phyloP scores from a whole-genome alignment of 2,113 vertebrate species.

The Cheirogaleus medius region DNA sequence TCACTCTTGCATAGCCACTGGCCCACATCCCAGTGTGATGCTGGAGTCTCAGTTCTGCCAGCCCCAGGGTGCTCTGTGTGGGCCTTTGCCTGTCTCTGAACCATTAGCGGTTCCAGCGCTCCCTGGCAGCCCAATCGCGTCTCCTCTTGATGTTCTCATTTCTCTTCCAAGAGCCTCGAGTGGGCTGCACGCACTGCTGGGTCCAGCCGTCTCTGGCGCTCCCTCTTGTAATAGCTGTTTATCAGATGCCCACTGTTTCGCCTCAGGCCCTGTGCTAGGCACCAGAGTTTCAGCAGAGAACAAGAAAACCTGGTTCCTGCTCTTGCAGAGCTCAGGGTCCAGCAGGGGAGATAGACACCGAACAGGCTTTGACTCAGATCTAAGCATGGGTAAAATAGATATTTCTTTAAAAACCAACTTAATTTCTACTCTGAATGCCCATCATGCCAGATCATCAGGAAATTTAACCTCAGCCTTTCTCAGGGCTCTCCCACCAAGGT shows the following conservation, averaged over 20 bases:
- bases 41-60: neutral
- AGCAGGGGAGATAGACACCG: neutral
- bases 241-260: neutral
- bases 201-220: neutral
- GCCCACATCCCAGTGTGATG: neutral
- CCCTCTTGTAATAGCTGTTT: neutral
- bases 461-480: neutral
- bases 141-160: neutral
- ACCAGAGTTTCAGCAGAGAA: neutral
- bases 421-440: conserved; percentile 13
- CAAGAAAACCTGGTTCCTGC: neutral
- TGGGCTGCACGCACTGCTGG: neutral
- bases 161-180: neutral
- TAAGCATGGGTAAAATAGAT: neutral
- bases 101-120: neutral
- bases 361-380: neutral
- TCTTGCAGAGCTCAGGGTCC: neutral
- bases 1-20: fast-evolving
- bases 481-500: neutral
- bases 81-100: neutral
- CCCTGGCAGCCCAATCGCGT: neutral
- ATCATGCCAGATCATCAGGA: neutral
- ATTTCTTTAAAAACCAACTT: neutral
- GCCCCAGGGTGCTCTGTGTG: no score
- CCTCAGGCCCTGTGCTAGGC: neutral